Percentiles rank a stretch among this genome's conserved stretches.
Conservation (phyloP, 2,113 vertebrate species). For the Oxyura jamaicensis region DNA sequence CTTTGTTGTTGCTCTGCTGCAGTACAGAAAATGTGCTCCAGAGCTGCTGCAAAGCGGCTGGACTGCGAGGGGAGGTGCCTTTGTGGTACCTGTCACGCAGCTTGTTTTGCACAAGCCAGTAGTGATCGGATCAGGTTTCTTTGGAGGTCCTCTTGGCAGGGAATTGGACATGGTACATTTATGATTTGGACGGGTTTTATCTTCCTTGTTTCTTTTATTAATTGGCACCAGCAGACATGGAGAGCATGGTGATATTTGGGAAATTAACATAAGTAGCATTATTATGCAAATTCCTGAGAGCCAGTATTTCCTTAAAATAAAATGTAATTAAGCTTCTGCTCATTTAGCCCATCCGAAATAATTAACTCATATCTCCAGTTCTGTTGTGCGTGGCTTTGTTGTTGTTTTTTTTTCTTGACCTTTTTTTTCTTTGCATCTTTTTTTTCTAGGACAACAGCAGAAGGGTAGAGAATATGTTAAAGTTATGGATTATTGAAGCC, state of each 20-base stretch:
- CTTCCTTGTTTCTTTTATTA: conserved; percentile 48
- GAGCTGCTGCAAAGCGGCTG: background rate
- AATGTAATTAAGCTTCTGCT: conserved; percentile 65
- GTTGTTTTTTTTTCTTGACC: background rate
- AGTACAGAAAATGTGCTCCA: background rate
- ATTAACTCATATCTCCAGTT: conserved; percentile 41
- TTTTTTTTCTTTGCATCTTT: background rate
- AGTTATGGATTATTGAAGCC: conserved; percentile 97
- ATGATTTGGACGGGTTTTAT: conserved; percentile 24
- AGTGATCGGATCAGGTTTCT: background rate
- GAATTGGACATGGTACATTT: background rate
- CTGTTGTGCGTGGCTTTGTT: conserved; percentile 26
- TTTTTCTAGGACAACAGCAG: conserved; percentile 92
- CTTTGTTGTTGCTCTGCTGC: background rate
- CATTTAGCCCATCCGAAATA: conserved; percentile 57
- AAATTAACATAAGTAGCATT: conserved; percentile 68
- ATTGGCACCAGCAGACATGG: conserved; percentile 49
- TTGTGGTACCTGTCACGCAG: background rate
- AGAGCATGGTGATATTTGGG: conserved; percentile 48
- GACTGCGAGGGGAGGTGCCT: background rate
- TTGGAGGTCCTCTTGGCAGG: background rate
- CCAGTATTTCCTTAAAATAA: conserved; percentile 70
- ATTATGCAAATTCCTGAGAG: conserved; percentile 70
- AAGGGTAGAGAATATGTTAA: conserved; percentile 93
- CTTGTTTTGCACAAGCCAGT: background rate